Percentiles rank a stretch among this genome's conserved stretches.
These are phyloP conservation scores for Myotis pilosus DNA, from an alignment of 2,797 vertebrate species.

Conservation along the genomic window DNA sequence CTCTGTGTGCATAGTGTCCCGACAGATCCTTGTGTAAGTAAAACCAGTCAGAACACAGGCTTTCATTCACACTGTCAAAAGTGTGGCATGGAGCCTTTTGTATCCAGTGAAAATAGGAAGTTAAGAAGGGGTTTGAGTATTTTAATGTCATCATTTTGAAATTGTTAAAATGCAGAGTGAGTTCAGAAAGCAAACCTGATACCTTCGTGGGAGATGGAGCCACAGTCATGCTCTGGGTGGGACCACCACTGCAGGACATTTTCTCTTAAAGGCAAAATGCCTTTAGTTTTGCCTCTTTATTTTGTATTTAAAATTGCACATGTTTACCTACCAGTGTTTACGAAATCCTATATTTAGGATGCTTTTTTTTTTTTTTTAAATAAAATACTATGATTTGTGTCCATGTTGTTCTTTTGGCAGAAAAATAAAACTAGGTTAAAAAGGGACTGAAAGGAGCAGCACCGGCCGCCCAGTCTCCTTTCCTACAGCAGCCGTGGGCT, in stretches of 20 bases:
- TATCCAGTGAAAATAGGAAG: not conserved
- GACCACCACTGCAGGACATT: not conserved
- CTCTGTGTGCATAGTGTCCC: not conserved
- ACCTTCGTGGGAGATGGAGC: not conserved
- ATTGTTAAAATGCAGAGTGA: not conserved
- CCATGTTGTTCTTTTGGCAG: not conserved
- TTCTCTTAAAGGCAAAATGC: conserved; percentile 54
- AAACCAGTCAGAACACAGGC: not conserved
- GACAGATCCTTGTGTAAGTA: not conserved
- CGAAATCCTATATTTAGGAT: conserved; percentile 69
- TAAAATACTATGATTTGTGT: conserved; percentile 76
- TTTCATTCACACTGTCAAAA: not conserved
- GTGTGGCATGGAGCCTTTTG: not conserved
- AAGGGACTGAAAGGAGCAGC: not conserved
- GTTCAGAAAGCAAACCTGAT: not conserved
- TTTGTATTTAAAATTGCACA: conserved; percentile 71
- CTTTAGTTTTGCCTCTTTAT: conserved; percentile 62
- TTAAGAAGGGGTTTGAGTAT: not conserved
- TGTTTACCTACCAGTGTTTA: conserved; percentile 77
- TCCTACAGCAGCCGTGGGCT: not conserved
- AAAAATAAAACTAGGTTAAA: not conserved
- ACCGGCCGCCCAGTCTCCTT: not conserved
- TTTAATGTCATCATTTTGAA: conserved; percentile 27
- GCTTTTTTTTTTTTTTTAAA: conserved; percentile 79
- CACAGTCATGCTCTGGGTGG: not conserved